Conservation (phyloP, 2,797 vertebrate genomes). For the Eulemur rubriventer region DNA sequence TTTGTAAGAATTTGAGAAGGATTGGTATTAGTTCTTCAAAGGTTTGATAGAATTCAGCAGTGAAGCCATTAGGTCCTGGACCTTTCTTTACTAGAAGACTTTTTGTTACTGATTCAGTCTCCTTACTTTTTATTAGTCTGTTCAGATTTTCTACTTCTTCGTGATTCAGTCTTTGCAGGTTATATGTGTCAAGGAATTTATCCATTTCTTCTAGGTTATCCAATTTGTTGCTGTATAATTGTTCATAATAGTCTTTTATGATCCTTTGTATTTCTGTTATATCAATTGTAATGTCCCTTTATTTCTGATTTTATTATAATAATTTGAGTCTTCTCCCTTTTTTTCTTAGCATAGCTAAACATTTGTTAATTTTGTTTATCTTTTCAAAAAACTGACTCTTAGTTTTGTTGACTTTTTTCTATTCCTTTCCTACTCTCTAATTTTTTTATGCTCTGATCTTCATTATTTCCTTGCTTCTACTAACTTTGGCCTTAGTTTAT, state of each 20-base stretch:
- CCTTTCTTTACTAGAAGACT: neutral
- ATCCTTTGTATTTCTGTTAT: neutral
- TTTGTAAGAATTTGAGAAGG: neutral
- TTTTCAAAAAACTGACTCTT: neutral
- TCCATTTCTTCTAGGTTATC: neutral
- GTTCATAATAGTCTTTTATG: neutral
- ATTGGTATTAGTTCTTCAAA: neutral
- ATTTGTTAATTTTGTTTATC: neutral
- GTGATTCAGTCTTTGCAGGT: neutral
- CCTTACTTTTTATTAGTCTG: neutral
- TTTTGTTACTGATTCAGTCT: neutral
- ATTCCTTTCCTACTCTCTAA: neutral
- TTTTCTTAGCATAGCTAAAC: neutral
- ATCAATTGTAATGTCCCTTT: neutral
- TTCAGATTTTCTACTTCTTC: neutral
- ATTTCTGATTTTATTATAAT: neutral
- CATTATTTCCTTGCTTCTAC: neutral
- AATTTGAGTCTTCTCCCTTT: neutral
- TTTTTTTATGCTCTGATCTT: neutral
- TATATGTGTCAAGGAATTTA: neutral
- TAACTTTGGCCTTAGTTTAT: neutral
- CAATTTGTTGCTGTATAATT: neutral
- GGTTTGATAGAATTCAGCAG: neutral
- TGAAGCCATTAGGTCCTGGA: neutral
- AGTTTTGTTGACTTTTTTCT: neutral